Base-by-base conservation (phyloP, 2,888 invertebrate genomes). In the Agriopis aurantiaria region DNA sequence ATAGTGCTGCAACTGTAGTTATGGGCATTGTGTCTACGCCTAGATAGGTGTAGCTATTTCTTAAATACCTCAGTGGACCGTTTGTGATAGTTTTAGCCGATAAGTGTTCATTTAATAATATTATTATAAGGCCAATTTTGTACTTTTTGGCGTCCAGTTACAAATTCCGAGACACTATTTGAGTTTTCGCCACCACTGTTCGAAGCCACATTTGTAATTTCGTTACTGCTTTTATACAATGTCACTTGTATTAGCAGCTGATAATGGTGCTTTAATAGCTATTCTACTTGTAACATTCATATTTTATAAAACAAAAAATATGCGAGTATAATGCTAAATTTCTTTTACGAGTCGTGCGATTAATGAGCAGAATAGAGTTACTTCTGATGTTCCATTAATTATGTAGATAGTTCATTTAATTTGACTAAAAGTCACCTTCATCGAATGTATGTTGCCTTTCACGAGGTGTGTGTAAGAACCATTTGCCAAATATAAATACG, bases 11-110 rank as follows among this genome's bases (percentile, higher is more conserved):
- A 48, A 48, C 12, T 6, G 12, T 48, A 48, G 48, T 48, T 12
- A 11, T 46, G 8, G 46, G 46, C 9, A 33, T 33, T 33, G 11
- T 3, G 48, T 41, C 14, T 40, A n/a, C 12, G 63, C n/a, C 43
- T 56, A 17, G 33, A 69, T n/a, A n/a, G 12, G 8, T 58, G 52
- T 80, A 80, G 81, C 80, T 82, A 80, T 84, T 90, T 88, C 84
- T 90, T 88, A 88, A 91, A 89, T 91, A 93, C 93, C 93, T 93
- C 93, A 92, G 90, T 90, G 91, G 88, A 90, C 89, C 91, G 85
- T 90, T 90, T 93, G 93, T 93, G 92, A 93, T 93, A 93, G 91
- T 88, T 91, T 90, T 93, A 93, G 93, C 93, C 93, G 87, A 87
- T 94, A 93, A 92, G 93, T 94, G 93, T 94, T 93, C 93, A 93